phyloP scores from a whole-genome alignment of 2,888 invertebrate species.

The Rhyacophila evoluta region DNA sequence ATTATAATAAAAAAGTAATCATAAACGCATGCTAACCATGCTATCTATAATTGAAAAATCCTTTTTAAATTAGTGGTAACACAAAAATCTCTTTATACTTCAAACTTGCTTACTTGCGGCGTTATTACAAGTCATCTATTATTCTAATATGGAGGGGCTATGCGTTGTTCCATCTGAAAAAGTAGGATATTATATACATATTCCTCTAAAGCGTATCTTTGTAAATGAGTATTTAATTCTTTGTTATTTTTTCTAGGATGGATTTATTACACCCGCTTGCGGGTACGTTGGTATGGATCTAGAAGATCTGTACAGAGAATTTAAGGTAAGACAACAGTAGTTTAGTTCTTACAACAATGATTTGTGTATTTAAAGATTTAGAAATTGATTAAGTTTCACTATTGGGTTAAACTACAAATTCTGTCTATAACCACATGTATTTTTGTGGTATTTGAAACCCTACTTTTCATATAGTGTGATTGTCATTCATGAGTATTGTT shows the following conservation, averaged over 20 bases:
- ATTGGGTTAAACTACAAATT: too few relatives aligned
- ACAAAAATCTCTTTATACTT: background rate
- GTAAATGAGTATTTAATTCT: background rate
- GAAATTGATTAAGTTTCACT: too few relatives aligned
- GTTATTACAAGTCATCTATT: slow-evolving; percentile 57
- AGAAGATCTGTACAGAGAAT: slow-evolving; percentile 96
- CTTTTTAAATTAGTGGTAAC: too few relatives aligned
- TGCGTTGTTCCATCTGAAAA: slow-evolving; percentile 84
- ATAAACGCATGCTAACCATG: too few relatives aligned
- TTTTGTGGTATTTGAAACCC: too few relatives aligned
- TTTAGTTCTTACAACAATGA: too few relatives aligned
- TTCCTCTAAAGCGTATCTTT: background rate
- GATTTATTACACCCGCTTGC: slow-evolving; percentile 14
- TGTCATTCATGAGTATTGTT: background rate
- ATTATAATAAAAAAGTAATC: too few relatives aligned
- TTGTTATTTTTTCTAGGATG: background rate
- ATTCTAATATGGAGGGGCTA: slow-evolving; percentile 80
- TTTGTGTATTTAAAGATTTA: background rate
- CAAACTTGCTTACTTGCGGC: background rate
- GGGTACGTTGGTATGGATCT: background rate
- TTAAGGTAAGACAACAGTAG: slow-evolving; percentile 77
- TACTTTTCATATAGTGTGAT: too few relatives aligned
- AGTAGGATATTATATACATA: slow-evolving; percentile 66
- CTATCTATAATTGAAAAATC: too few relatives aligned
- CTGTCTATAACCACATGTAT: too few relatives aligned